These are phyloP conservation scores for Pomacea canaliculata DNA, from an alignment of 2,888 invertebrate genomes.

Conservation along the genomic window DNA sequence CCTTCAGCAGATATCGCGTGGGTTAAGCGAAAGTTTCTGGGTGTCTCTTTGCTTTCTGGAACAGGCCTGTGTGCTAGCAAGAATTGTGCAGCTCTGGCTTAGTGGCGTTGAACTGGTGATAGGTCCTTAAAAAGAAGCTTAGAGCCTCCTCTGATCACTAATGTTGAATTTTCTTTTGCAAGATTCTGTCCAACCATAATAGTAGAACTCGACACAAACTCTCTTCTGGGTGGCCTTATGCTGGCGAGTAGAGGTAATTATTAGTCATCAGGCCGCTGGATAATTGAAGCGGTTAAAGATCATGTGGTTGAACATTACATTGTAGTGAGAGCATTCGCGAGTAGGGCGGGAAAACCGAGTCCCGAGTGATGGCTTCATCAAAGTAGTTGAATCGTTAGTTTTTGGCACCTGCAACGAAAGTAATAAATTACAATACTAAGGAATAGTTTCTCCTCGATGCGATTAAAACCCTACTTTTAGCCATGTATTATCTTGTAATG, in stretches of 20 bases:
- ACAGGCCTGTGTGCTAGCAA: conserved; percentile 12
- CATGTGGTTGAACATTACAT: conserved; percentile 47
- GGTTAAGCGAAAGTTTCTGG: not conserved
- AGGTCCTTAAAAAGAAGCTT: not conserved
- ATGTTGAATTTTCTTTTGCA: not conserved
- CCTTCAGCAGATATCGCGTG: conserved; percentile 31
- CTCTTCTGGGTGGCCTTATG: conserved; percentile 41
- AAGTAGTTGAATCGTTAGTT: conserved; percentile 15
- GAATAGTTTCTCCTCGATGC: no score
- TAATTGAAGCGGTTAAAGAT: conserved; percentile 40
- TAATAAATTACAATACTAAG: not conserved
- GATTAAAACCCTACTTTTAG: no score
- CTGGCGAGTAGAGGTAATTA: conserved; percentile 42
- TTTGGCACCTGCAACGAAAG: conserved; percentile 8
- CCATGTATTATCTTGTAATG: no score
- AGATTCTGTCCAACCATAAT: conserved; percentile 27
- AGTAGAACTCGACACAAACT: conserved; percentile 44
- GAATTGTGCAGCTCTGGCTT: conserved; percentile 14
- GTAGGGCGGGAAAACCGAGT: not conserved
- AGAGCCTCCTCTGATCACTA: not conserved
- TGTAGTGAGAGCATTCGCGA: not conserved
- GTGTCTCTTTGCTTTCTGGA: not conserved
- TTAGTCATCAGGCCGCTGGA: conserved; percentile 38
- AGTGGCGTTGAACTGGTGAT: not conserved
- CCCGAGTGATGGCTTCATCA: not conserved